These are phyloP conservation scores for Capitella teleta DNA, from an alignment of 1,140 invertebrate genomes.

Conservation along the genomic window DNA sequence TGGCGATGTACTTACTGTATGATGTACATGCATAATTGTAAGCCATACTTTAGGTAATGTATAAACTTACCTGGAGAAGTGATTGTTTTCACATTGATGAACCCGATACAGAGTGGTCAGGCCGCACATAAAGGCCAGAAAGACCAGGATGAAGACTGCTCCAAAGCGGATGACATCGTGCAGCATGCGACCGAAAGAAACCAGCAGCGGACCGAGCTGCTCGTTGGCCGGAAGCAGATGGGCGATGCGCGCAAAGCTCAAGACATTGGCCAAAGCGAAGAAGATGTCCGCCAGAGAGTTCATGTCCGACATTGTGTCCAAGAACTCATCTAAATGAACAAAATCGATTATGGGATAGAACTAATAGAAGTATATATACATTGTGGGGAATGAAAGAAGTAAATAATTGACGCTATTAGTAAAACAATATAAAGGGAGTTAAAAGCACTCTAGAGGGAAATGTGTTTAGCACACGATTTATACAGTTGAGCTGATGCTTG, in stretches of 20 bases:
- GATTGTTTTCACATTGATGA: constrained; percentile 14
- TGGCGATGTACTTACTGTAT: no score
- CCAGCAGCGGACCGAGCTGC: constrained; percentile 47
- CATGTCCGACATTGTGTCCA: not conserved
- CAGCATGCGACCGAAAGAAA: constrained; percentile 81
- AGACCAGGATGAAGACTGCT: constrained; percentile 78
- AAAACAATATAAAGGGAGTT: no score
- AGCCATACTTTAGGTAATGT: no score
- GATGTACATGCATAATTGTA: no score
- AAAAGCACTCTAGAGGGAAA: no score
- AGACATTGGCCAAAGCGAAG: constrained; percentile 24
- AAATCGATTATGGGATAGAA: no score
- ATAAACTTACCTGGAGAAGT: constrained; percentile 6
- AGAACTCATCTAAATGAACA: no score
- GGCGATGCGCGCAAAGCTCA: constrained; percentile 23
- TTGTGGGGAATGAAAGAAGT: no score
- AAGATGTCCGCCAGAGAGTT: constrained; percentile 20
- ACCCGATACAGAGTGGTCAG: constrained; percentile 25
- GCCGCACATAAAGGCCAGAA: constrained; percentile 83
- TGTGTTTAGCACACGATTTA: no score
- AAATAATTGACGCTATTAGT: no score
- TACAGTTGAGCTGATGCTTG: no score
- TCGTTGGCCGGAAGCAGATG: constrained; percentile 27
- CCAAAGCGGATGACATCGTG: constrained; percentile 89
- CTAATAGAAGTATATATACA: no score